Percentiles rank a stretch among this genome's conserved stretches.
Conservation (phyloP, 2,888 invertebrate species). For the Cephus pulcher region DNA sequence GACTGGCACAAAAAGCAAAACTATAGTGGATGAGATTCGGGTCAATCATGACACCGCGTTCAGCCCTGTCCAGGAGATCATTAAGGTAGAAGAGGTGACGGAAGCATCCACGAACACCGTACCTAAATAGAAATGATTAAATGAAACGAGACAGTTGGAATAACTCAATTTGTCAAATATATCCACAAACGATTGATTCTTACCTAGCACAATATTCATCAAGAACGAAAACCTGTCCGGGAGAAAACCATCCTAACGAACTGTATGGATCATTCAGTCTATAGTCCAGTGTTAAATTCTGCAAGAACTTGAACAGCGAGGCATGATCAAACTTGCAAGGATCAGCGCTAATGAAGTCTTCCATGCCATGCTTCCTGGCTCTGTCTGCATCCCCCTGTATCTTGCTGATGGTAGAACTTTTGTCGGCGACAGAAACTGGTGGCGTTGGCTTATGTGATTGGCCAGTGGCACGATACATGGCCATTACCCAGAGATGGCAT, state of each 20-base stretch:
- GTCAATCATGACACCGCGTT: constrained; percentile 95
- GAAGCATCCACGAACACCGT: constrained; percentile 97
- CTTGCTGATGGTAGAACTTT: constrained; percentile 87
- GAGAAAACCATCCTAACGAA: constrained; percentile 99
- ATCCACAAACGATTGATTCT: not conserved
- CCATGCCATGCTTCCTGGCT: constrained; percentile 98
- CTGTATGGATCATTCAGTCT: constrained; percentile 98
- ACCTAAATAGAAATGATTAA: constrained; percentile 67
- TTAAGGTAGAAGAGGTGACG: constrained; percentile 96
- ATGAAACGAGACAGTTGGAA: not conserved
- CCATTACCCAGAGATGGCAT: constrained; percentile 99
- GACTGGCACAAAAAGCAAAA: constrained; percentile 99
- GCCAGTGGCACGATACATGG: constrained; percentile 98
- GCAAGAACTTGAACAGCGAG: constrained; percentile 89
- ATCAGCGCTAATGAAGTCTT: constrained; percentile 99
- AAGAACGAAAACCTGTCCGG: constrained; percentile 97
- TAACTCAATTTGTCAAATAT: not conserved
- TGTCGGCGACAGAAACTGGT: constrained; percentile 84
- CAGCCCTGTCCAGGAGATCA: constrained; percentile 94
- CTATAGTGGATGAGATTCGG: constrained; percentile 99
- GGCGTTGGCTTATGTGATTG: constrained; percentile 99
- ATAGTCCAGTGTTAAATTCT: constrained; percentile 93
- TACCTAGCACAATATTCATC: constrained; percentile 95
- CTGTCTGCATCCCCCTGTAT: constrained; percentile 95
- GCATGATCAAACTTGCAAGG: constrained; percentile 98